These are phyloP conservation scores for Physocephala rufipes DNA, from an alignment of 2,888 invertebrate genomes.

Conservation along the genomic window DNA sequence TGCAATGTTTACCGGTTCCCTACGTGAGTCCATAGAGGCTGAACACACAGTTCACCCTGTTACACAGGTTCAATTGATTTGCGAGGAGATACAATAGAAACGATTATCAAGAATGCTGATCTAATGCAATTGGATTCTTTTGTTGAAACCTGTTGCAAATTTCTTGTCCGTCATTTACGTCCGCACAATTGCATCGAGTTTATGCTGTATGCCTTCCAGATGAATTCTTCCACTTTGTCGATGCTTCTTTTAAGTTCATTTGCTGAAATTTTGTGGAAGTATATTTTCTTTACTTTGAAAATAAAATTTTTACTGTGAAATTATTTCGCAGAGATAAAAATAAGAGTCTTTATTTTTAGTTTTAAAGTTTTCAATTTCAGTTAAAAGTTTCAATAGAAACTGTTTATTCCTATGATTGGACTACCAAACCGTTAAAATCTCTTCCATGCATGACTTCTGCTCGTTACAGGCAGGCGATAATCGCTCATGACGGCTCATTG, in stretches of 20 bases:
- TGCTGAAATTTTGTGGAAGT: neutral
- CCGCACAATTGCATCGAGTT: neutral
- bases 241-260: neutral
- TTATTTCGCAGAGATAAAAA: too few relatives aligned
- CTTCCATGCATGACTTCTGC: too few relatives aligned
- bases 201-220: neutral
- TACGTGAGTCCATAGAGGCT: neutral
- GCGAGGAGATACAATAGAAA: neutral
- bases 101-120: neutral
- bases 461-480: too few relatives aligned
- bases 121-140: neutral
- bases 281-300: too few relatives aligned
- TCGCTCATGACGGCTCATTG: too few relatives aligned
- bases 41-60: neutral
- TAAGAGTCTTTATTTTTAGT: too few relatives aligned
- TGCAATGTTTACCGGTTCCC: conserved; percentile 13
- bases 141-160: neutral
- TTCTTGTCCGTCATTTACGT: neutral
- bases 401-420: too few relatives aligned
- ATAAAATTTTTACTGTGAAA: too few relatives aligned
- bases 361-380: too few relatives aligned
- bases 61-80: neutral
- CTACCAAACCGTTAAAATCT: too few relatives aligned
- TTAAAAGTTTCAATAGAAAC: too few relatives aligned
- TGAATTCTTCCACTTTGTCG: neutral